Evolutionary conservation across 2,888 invertebrate species (phyloP).

Genomic region (Dicycla oo): DNA sequence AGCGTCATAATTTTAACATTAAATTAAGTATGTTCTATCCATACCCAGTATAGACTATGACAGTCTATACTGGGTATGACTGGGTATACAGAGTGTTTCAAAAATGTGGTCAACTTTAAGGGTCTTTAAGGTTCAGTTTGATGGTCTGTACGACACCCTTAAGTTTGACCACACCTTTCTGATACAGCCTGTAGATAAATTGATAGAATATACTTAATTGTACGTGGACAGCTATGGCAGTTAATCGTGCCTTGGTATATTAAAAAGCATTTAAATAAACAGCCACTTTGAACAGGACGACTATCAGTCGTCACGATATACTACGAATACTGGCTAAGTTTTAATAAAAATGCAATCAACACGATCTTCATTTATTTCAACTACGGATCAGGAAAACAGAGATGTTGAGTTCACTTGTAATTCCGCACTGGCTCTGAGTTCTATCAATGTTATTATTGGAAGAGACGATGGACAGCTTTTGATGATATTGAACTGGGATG

Average conservation of each 20-base stretch:
- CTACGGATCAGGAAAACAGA: slow-evolving; percentile 11
- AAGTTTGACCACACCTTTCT: no score
- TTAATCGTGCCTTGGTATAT: neutral
- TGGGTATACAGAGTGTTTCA: no score
- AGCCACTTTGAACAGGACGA: neutral
- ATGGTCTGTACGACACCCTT: no score
- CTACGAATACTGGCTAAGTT: slow-evolving; percentile 10
- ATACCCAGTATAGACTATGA: no score
- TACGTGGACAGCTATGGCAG: neutral
- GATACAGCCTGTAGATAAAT: no score
- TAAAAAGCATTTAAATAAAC: neutral
- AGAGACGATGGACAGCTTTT: slow-evolving; percentile 30
- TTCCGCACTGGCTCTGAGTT: slow-evolving; percentile 40
- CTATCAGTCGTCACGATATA: neutral
- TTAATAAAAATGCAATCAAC: slow-evolving; percentile 36
- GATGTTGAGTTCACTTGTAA: slow-evolving; percentile 46
- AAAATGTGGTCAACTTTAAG: no score
- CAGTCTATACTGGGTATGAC: no score
- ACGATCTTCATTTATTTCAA: slow-evolving; percentile 12
- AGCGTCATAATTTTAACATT: neutral
- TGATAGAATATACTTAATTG: no score
- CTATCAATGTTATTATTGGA: slow-evolving; percentile 34
- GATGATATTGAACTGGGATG: slow-evolving; percentile 22
- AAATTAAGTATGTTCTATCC: no score
- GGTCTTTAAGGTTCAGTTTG: no score